Base-by-base conservation (phyloP, 2,888 invertebrate genomes). In the Micoletzkya japonica region DNA sequence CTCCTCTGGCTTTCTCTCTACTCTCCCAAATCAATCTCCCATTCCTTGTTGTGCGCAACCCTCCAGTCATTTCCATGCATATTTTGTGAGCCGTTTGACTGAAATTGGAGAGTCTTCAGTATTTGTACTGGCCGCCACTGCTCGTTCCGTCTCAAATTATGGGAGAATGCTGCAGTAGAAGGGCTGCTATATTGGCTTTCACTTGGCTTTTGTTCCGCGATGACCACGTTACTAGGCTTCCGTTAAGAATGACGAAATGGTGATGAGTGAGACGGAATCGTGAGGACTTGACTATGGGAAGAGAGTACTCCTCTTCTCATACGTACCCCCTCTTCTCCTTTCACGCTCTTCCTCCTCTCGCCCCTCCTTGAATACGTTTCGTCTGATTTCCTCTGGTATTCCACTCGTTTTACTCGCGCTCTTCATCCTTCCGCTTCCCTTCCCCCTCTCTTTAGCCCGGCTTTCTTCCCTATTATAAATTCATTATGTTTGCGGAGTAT, bases 261-360 rank as follows among this genome's bases (percentile, higher is more conserved):
- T 44, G 10, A 10, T 14, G 44, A 10, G 44, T 14, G 10, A 10
- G 44, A 10, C 44, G 44, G 10, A 14, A 14, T 20, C 44, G 10
- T 20, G 44, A 14, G 10, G 20, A 14, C 20, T 20, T 44, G 10
- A 20, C 44, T 44, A 44, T 44, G 44, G 44, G 44, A 10, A 44
- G n/a, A n/a, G n/a, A n/a, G n/a, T n/a, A n/a, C 44, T 44, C 20
- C 44, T 44, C 44, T 44, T 20, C 44, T 20, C 20, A 44, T 44
- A 10, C 44, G 14, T 44, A 14, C 44, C 44, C 20, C 20, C 32
- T 49, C 63, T 63, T 50, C 50, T 28, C 30, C 24, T 63, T 34
- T 63, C 24, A 32, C 49, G 49, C 61, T 49, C 49, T 49, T 50
- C 24, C 6, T 24, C 63, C 24, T 36, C 63, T 63, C 32, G 34